phyloP scores from a whole-genome alignment of 2,113 vertebrate species.

The Lucifuga dentata region DNA sequence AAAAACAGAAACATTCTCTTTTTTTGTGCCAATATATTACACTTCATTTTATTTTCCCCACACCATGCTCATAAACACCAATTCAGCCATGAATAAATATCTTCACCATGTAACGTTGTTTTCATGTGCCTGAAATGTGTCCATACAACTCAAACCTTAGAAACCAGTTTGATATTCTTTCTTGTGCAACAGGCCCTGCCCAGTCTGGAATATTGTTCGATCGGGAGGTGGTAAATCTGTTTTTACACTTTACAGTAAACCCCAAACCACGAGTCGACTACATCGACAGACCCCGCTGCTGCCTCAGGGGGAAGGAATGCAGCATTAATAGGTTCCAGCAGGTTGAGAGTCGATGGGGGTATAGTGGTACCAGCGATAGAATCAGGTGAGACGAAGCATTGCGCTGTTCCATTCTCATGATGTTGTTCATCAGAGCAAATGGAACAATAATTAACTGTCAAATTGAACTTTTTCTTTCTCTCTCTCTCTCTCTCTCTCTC shows the following conservation, averaged over 20 bases:
- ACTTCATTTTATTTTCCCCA: neutral
- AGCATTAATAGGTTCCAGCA: constrained; percentile 95
- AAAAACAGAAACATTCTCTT: neutral
- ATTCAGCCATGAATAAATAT: constrained; percentile 29
- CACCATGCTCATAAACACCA: constrained; percentile 14
- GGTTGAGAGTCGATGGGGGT: constrained; percentile 97
- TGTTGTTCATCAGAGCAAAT: no score
- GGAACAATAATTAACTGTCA: no score
- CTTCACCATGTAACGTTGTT: constrained; percentile 11
- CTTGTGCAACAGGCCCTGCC: constrained; percentile 90
- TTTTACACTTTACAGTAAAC: constrained; percentile 97
- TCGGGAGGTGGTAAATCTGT: constrained; percentile 95
- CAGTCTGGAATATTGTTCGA: constrained; percentile 95
- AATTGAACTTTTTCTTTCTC: neutral
- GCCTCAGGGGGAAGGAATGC: constrained; percentile 93
- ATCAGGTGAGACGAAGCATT: constrained; percentile 90
- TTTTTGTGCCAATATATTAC: neutral
- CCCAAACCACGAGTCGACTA: constrained; percentile 95
- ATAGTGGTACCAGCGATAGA: constrained; percentile 94
- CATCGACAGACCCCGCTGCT: constrained; percentile 92
- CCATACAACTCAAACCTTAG: constrained; percentile 66
- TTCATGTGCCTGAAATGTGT: constrained; percentile 62
- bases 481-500: neutral
- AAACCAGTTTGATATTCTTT: constrained; percentile 82
- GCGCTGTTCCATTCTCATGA: no score